Conservation (phyloP, 2,113 vertebrate genomes). For the Theropithecus gelada region DNA sequence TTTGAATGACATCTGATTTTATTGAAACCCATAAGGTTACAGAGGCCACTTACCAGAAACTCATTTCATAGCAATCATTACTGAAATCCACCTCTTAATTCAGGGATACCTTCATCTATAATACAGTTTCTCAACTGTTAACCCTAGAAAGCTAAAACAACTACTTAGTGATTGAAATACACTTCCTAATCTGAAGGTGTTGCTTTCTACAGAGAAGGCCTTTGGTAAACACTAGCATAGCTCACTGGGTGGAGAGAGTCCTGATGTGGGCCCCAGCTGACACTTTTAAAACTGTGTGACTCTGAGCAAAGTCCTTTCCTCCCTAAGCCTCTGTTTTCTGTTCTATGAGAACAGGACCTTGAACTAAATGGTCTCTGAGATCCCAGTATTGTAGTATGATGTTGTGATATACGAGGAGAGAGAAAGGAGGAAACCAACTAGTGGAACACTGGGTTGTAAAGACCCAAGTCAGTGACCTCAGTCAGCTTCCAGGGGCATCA, state of each 20-base stretch:
- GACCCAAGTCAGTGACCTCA: neutral
- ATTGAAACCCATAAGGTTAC: conserved; percentile 26
- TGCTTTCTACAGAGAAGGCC: neutral
- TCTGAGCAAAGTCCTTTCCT: neutral
- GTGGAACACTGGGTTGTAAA: neutral
- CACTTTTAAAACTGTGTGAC: neutral
- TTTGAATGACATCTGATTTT: conserved; percentile 49
- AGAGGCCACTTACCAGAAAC: neutral
- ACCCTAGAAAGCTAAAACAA: conserved; percentile 14
- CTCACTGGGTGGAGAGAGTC: neutral
- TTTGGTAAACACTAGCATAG: neutral
- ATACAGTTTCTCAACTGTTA: conserved; percentile 40
- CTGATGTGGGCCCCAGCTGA: neutral
- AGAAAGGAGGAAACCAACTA: neutral
- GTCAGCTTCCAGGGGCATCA: neutral
- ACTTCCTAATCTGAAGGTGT: neutral
- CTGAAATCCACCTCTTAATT: conserved; percentile 29
- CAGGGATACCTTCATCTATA: neutral
- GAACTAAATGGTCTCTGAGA: neutral
- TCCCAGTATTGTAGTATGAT: neutral
- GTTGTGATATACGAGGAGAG: neutral
- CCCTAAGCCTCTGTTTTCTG: neutral
- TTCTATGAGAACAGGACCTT: neutral
- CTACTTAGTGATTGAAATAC: neutral
- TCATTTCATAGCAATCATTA: conserved; percentile 4